Conservation (phyloP, 2,888 invertebrate genomes). For the Campoplex capitator region DNA sequence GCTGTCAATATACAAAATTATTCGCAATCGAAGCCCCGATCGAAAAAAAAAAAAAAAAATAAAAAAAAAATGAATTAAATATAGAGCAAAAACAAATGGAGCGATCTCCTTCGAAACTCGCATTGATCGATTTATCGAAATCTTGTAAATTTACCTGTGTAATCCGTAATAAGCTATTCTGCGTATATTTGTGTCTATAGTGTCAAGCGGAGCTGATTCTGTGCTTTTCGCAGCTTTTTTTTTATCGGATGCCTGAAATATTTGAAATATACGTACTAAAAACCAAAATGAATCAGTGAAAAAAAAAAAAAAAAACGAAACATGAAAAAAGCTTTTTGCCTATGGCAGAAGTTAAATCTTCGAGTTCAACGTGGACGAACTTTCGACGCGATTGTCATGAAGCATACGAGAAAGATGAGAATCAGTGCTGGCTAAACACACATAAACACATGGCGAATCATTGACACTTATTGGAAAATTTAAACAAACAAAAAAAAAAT, state of each 20-base stretch:
- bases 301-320: constrained; percentile 23
- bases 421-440: constrained; percentile 79
- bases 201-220: constrained; percentile 82
- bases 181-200: constrained; percentile 77
- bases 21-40: constrained; percentile 42
- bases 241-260: constrained; percentile 58
- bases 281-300: constrained; percentile 4
- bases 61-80: neutral
- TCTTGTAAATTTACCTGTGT: constrained; percentile 58
- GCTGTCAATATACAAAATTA: constrained; percentile 55
- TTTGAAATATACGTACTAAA: constrained; percentile 44
- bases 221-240: constrained; percentile 74
- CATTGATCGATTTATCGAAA: constrained; percentile 77
- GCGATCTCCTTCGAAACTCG: constrained; percentile 69
- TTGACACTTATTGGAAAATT: constrained; percentile 71
- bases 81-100: constrained; percentile 35
- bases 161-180: constrained; percentile 71
- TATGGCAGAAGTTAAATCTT: constrained; percentile 25
- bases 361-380: constrained; percentile 53
- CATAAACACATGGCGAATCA: constrained; percentile 75
- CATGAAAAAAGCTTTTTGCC: constrained; percentile 1
- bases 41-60: constrained; percentile 39
- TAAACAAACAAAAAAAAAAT: constrained; percentile 69
- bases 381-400: constrained; percentile 47
- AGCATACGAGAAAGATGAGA: constrained; percentile 70